A percentile compares a stretch with the other conserved stretches of the same genome.
phyloP scores from a whole-genome alignment of 2,888 invertebrate genomes.

The Escarpia spicata region DNA sequence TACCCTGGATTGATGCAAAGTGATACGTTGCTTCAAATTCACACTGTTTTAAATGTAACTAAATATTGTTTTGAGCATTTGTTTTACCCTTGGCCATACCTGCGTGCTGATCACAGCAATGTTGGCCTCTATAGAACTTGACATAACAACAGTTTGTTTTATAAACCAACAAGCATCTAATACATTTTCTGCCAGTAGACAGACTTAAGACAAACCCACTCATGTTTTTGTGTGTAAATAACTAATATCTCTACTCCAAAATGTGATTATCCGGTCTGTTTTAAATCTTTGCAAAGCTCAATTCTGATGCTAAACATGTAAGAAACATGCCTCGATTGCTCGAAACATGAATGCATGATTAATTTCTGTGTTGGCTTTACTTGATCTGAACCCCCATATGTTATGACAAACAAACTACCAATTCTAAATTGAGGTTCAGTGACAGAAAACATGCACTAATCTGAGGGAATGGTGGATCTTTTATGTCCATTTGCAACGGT shows the following conservation, averaged over 20 bases:
- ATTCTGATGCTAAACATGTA: neutral
- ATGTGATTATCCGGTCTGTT: neutral
- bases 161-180: neutral
- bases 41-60: neutral
- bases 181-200: neutral
- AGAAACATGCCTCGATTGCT: neutral
- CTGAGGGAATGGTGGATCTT: neutral
- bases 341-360: neutral
- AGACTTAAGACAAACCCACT: neutral
- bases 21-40: neutral
- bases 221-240: neutral
- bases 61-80: neutral
- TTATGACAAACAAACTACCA: neutral
- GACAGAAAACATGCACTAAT: neutral
- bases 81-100: neutral
- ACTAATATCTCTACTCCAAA: neutral
- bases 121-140: neutral
- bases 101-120: neutral
- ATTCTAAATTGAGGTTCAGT: neutral
- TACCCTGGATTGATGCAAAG: neutral
- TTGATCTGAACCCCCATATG: neutral
- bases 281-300: neutral
- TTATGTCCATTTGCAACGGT: neutral
- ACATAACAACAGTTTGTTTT: neutral
- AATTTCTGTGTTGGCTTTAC: neutral